Evolutionary conservation across 2,888 invertebrate species (phyloP), one percentile per base, ranked within the genome.

Genomic region (Craniophora ligustri): DNA sequence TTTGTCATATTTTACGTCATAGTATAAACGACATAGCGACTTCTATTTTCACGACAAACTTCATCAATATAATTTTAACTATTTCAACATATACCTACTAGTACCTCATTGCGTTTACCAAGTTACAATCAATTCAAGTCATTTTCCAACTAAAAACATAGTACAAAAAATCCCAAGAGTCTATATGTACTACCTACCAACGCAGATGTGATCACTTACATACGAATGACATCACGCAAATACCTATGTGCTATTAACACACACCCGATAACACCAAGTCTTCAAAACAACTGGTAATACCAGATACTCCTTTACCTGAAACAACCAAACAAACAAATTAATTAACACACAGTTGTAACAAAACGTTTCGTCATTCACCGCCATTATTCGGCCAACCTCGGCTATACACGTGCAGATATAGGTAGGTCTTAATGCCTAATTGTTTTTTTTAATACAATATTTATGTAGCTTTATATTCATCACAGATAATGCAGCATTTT

Each of bases 281-380:
- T 48, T 32, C 36, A 21, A 31, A 59, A 36, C 28, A 36, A 16
- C n/a, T 11, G 23, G 18, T 30, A 41, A 47, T 3, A n/a, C n/a
- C n/a, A n/a, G n/a, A n/a, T n/a, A 38, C 55, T 32, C 23, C 36
- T 21, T 62, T 66, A 66, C 66, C 66, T 66, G 66, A 48, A 66
- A 63, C 64, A 68, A 66, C 57, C 64, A 68, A 66, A 5, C 14
- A 28, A 51, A 53, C n/a, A 48, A 30, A 45, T 34, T n/a, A 40
- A 46, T 61, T 31, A 55, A 5, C n/a, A 39, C 45, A 61, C 1
- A 31, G 36, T 26, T 30, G 44, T 18, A n/a, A 65, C 46, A 32
- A 45, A 49, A 5, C 13, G 11, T 62, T 59, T 41, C 40, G 11
- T 21, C 35, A 62, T 14, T 21, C n/a, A 15, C n/a, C 6, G 13